phyloP scores from a whole-genome alignment of 2,888 invertebrate genomes.

The Tipula confusa region DNA sequence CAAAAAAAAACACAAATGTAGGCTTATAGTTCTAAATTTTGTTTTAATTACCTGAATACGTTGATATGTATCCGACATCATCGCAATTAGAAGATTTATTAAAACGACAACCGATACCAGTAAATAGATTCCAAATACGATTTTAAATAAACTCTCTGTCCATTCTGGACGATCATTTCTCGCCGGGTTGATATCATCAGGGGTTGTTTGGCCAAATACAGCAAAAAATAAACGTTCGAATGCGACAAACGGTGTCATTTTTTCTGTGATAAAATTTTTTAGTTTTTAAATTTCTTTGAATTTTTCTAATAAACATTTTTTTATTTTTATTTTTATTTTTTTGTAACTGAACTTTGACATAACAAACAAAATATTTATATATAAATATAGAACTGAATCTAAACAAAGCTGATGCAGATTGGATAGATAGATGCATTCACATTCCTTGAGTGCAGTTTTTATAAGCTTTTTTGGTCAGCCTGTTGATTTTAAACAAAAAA shows the following conservation, averaged over 20 bases:
- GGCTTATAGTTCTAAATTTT: constrained; percentile 37
- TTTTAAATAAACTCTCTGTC: constrained; percentile 82
- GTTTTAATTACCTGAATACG: constrained; percentile 84
- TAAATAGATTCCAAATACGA: constrained; percentile 95
- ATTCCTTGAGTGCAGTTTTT: background rate
- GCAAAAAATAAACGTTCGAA: constrained; percentile 98
- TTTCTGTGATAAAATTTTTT: constrained; percentile 64
- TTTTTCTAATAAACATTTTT: too few species aligned
- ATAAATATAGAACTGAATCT: background rate
- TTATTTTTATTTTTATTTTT: background rate
- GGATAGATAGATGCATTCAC: background rate
- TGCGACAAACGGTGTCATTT: constrained; percentile 84
- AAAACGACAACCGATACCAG: constrained; percentile 97
- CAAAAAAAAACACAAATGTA: constrained; percentile 33
- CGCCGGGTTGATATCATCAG: constrained; percentile 76
- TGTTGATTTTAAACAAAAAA: background rate
- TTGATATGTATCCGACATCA: constrained; percentile 99
- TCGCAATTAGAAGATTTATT: constrained; percentile 98
- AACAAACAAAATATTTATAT: background rate
- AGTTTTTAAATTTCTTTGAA: constrained; percentile 44
- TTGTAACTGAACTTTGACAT: background rate
- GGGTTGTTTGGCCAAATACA: constrained; percentile 90
- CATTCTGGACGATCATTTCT: constrained; percentile 67
- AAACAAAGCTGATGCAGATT: constrained; percentile 27
- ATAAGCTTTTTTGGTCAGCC: background rate